Percentiles rank a stretch among this genome's conserved stretches.
Evolutionary conservation across 1,140 invertebrate genomes (phyloP).

Genomic region (Diabrotica virgifera): DNA sequence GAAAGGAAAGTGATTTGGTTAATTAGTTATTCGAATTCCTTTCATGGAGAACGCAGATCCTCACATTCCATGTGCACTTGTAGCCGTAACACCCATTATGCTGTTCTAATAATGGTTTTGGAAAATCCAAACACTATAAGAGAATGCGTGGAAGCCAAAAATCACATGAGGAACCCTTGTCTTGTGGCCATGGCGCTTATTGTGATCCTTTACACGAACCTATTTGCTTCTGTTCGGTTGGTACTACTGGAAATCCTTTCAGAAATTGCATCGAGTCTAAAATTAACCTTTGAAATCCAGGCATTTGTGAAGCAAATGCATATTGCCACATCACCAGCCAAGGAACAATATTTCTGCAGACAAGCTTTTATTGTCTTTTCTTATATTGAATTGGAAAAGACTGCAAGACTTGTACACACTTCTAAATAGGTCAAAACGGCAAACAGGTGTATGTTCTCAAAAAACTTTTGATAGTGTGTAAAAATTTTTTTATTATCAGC

Average conservation of each 20-base stretch:
- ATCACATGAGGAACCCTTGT: constrained; percentile 80
- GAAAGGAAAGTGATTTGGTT: background rate
- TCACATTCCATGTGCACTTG: constrained; percentile 69
- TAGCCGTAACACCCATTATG: constrained; percentile 83
- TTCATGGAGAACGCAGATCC: too few species aligned
- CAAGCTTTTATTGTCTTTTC: constrained; percentile 71
- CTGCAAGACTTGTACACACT: too few species aligned
- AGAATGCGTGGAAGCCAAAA: constrained; percentile 69
- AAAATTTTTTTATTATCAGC: too few species aligned
- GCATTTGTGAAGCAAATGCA: constrained; percentile 77
- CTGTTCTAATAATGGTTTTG: constrained; percentile 75
- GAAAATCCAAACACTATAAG: constrained; percentile 85
- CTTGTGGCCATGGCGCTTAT: constrained; percentile 73
- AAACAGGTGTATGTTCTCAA: too few species aligned
- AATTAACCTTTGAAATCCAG: constrained; percentile 66
- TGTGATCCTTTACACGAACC: constrained; percentile 74
- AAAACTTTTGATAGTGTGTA: too few species aligned
- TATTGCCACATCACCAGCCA: constrained; percentile 74
- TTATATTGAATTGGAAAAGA: too few species aligned
- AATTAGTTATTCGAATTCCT: too few species aligned
- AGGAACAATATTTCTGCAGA: constrained; percentile 74
- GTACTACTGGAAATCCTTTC: constrained; percentile 75
- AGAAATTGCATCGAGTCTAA: constrained; percentile 62
- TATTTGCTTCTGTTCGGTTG: constrained; percentile 75
- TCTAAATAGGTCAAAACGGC: too few species aligned